Evolutionary conservation across 1,140 invertebrate genomes (phyloP), one percentile per base, ranked within the genome.

Genomic region (Pogonus chalceus): DNA sequence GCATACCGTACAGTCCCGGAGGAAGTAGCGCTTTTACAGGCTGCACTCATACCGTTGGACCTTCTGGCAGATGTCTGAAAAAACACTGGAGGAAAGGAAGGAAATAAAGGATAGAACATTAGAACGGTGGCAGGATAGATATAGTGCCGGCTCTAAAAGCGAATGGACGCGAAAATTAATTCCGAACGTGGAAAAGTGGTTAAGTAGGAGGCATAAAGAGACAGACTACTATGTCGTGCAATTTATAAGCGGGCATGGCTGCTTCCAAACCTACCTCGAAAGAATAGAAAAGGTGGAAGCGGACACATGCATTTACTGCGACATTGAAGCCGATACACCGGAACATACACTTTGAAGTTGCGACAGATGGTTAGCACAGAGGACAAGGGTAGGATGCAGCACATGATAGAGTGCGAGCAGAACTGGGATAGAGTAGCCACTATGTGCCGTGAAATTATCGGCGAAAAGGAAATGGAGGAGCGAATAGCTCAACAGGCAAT

Each of bases 1-100:
- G 59, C 60, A 12, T 65, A 63, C 52, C 48, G 55, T 2, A 62
- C 62, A 35, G 53, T 60, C 0, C 65, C 67, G 9, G 53, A 43
- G 1, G 59, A 54, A 7, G 61, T 61, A 0, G 2, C 4, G 22
- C 65, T 16, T 58, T 61, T 43, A 0, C 14, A 65, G 22, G 21
- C 56, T 16, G 62, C 58, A 2, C 20, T 23, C 0, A 20, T 56
- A 0, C 62, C 61, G 16, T 52, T 61, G 21, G 58, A 63, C 24
- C n/a, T n/a, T n/a, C n/a, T n/a, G n/a, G n/a, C n/a, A n/a, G n/a
- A n/a, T n/a, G n/a, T n/a, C n/a, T n/a, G n/a, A n/a, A 2, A 55
- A 37, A 0, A 22, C 48, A n/a, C 56, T 49, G 14, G 47, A 56
- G 31, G 23, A 43, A 26, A 20, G 50, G 35, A 54, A 54, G 53